These are phyloP conservation scores for Emberiza fucata DNA, from an alignment of 2,113 vertebrate species.

Conservation along the genomic window DNA sequence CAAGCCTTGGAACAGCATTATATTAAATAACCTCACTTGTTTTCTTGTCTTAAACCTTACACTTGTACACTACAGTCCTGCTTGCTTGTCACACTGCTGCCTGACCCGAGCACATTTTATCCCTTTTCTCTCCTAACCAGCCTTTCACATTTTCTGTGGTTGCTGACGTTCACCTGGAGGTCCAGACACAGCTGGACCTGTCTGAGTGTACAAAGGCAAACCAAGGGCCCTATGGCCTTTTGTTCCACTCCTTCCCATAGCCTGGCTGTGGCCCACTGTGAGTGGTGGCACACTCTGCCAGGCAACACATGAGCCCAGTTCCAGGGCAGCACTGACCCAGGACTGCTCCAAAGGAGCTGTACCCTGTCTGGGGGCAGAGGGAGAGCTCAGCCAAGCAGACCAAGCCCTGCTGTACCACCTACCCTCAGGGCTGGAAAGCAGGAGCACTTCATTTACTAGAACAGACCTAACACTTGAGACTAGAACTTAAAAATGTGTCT, in stretches of 20 bases:
- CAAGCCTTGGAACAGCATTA: not conserved
- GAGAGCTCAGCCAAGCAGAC: not conserved
- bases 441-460: rapidly evolving
- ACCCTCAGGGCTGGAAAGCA: not conserved
- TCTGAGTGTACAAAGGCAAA: not conserved
- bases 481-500: rapidly evolving
- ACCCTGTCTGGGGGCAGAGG: not conserved
- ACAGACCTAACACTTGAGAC: not conserved
- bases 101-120: not conserved
- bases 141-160: not conserved
- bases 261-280: rapidly evolving
- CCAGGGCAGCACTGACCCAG: not conserved
- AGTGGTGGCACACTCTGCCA: too few species aligned
- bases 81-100: not conserved
- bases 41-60: not conserved
- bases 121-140: not conserved
- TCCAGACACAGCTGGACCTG: not conserved
- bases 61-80: not conserved
- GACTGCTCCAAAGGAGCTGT: not conserved
- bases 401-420: not conserved
- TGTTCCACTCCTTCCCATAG: not conserved
- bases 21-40: not conserved
- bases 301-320: not conserved
- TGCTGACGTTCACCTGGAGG: not conserved
- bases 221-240: not conserved